A percentile compares a stretch with the other conserved stretches of the same genome.
These are phyloP conservation scores for Epicampocera succincta DNA, from an alignment of 2,888 invertebrate genomes.

Conservation along the genomic window DNA sequence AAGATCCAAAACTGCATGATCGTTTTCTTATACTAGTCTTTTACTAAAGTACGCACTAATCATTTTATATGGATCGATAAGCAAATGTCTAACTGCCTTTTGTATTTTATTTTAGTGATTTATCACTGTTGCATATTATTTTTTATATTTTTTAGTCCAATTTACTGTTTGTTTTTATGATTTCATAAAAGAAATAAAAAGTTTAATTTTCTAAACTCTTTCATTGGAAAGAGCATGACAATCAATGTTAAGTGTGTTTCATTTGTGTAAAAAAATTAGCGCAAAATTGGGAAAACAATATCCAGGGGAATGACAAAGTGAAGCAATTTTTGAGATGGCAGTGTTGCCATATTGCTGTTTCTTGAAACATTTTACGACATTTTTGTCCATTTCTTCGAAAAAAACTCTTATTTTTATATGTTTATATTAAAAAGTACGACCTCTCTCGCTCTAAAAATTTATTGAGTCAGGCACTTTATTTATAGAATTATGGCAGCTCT, in stretches of 20 bases:
- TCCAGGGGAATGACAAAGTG: too few relatives aligned
- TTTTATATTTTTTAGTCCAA: conserved; percentile 27
- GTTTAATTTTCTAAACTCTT: conserved; percentile 51
- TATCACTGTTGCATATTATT: conserved; percentile 25
- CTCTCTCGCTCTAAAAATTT: too few relatives aligned
- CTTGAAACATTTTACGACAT: too few relatives aligned
- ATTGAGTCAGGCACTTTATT: too few relatives aligned
- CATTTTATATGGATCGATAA: conserved; percentile 17
- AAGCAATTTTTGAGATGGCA: too few relatives aligned
- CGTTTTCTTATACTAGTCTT: conserved; percentile 34
- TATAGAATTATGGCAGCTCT: too few relatives aligned
- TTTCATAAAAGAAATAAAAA: conserved; percentile 46
- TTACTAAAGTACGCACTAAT: conserved; percentile 6
- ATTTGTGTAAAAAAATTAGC: background rate
- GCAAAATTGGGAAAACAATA: too few relatives aligned
- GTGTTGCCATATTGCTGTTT: too few relatives aligned
- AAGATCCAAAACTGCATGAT: background rate
- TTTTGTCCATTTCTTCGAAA: too few relatives aligned
- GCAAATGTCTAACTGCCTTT: conserved; percentile 53
- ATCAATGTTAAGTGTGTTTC: conserved; percentile 27
- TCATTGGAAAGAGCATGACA: conserved; percentile 59
- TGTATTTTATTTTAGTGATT: conserved; percentile 20
- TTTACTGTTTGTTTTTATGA: conserved; percentile 21
- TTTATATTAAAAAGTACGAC: too few relatives aligned
- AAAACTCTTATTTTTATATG: too few relatives aligned